A percentile compares a stretch with the other conserved stretches of the same genome.
These are phyloP conservation scores for Sebastes miniatus DNA, from an alignment of 2,797 vertebrate genomes.

Conservation along the genomic window DNA sequence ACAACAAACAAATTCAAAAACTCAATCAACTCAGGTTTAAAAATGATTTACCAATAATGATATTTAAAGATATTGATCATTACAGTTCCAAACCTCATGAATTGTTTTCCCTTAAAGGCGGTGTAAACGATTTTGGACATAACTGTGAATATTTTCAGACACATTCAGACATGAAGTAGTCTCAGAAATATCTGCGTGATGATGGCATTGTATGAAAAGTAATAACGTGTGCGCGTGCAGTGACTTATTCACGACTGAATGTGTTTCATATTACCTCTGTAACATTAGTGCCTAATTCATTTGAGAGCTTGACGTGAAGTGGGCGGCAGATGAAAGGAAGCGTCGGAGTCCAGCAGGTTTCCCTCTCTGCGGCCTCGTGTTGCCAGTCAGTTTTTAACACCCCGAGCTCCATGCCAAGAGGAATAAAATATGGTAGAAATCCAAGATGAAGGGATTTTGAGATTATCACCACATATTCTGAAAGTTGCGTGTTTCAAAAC, in stretches of 20 bases:
- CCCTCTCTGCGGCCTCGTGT: slow-evolving; percentile 14
- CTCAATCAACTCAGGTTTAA: background rate
- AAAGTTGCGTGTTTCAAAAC: slow-evolving; percentile 40
- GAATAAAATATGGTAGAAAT: slow-evolving; percentile 54
- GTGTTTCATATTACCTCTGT: slow-evolving; percentile 56
- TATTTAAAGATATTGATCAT: background rate
- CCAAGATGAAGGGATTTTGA: slow-evolving; percentile 60
- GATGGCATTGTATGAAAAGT: slow-evolving; percentile 46
- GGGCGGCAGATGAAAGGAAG: slow-evolving; percentile 61
- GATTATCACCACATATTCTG: slow-evolving; percentile 57
- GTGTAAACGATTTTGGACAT: background rate
- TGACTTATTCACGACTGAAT: slow-evolving; percentile 39
- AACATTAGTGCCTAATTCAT: slow-evolving; percentile 33
- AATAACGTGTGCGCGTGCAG: background rate
- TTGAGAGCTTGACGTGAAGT: slow-evolving; percentile 18
- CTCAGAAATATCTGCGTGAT: slow-evolving; percentile 24
- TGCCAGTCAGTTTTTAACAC: slow-evolving; percentile 53
- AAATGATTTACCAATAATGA: no score
- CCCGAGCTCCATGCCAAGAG: slow-evolving; percentile 49
- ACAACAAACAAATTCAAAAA: no score
- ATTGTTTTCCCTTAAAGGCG: background rate
- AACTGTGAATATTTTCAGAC: background rate
- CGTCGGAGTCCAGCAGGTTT: slow-evolving; percentile 26
- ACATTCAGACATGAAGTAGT: background rate
- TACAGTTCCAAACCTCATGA: background rate